Evolutionary conservation across 2,113 vertebrate genomes (phyloP).

Genomic region (Pedetes capensis): DNA sequence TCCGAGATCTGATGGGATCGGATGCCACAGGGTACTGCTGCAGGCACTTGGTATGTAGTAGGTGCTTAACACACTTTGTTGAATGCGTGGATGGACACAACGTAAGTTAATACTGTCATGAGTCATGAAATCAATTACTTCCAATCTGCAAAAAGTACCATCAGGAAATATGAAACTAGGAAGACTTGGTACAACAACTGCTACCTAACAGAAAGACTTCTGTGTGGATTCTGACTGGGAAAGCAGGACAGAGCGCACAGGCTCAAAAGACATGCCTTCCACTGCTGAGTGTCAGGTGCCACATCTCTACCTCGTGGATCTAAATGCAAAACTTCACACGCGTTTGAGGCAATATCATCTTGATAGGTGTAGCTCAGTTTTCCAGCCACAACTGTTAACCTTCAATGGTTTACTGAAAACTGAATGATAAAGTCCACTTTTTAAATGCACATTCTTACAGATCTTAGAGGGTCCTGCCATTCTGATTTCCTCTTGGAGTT

Average conservation of each 20-base stretch:
- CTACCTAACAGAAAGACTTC: neutral
- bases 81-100: neutral
- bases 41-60: neutral
- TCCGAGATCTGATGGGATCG: too few relatives aligned
- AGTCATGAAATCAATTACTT: neutral
- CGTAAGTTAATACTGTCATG: neutral
- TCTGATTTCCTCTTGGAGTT: constrained; percentile 85
- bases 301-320: neutral
- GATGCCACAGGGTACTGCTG: too few relatives aligned
- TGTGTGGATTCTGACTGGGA: neutral
- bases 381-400: constrained; percentile 17
- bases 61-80: neutral
- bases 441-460: constrained; percentile 81
- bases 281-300: neutral
- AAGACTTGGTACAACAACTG: neutral
- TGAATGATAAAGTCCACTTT: constrained; percentile 79
- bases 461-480: constrained; percentile 83
- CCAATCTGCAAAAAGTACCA: neutral
- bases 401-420: constrained; percentile 53
- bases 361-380: constrained; percentile 14
- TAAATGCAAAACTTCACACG: neutral
- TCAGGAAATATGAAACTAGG: neutral
- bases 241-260: neutral
- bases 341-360: neutral
- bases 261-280: neutral